Base-by-base conservation (phyloP, 2,797 vertebrate genomes). In the Anolis apletophallus region DNA sequence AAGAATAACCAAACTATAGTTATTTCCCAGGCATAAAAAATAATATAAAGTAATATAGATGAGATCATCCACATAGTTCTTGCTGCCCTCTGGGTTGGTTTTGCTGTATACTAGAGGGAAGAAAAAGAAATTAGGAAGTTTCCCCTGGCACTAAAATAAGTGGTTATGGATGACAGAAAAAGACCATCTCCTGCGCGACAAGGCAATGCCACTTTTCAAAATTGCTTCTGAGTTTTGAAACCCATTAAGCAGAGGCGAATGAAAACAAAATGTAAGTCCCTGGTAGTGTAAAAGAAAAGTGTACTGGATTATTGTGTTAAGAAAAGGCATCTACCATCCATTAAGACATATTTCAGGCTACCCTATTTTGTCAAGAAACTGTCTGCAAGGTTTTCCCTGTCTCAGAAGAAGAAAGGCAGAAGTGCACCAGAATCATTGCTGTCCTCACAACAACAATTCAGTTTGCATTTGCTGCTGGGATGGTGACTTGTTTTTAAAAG, bases 121-220 rank as follows among this genome's bases (percentile, higher is more conserved):
- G 19, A 40, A 72, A 29, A 19, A 7, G 57, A 87, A 26, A 61
- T 19, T n/a, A 61, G 34, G 74, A 84, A 76, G 50, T 34, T 74
- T 89, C 16, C 52, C n/a, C 90, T 88, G 40, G 85, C 73, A 88
- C 85, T 89, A 74, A 93, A 88, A 84, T 68, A 87, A 79, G 21
- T 87, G 64, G 72, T 92, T 93, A 90, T 76, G 87, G 74, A 40
- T 71, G 73, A 32, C 40, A 36, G 34, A 90, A 82, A 88, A 88
- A 93, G 64, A 76, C 89, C 85, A 88, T 92, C 84, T 83, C 46
- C 21, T 71, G 72, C 29, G 23, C 17, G 1, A 9, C 57, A 29
- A 50, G 46, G 74, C 57, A 55, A 52, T 68, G n/a, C 52, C 87
- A 85, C 68, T 77, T 85, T 85, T 55, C 55, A 59, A 81, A 78